Base-by-base conservation (phyloP, 2,888 invertebrate species). In the Aspidiotus destructor region DNA sequence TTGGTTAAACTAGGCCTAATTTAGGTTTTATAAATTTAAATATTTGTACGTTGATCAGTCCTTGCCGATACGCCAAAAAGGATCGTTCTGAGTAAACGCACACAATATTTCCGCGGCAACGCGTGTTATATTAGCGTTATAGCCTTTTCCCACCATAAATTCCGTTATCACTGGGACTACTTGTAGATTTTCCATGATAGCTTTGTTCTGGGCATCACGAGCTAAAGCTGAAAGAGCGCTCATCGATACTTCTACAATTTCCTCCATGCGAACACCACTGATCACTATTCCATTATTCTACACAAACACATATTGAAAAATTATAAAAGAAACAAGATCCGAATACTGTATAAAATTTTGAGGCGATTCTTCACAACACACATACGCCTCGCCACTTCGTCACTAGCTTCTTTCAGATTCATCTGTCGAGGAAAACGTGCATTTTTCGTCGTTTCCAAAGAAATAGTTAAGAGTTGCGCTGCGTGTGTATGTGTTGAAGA, bases 261-360 rank as follows among this genome's bases (percentile, higher is more conserved):
- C 98, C 76, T 98, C 96, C 96, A 98, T 97, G 57, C 96, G 86
- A 8, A 99, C 97, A 15, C 98, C 98, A 78, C 97, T 94, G 0
- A 92, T 90, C 78, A 63, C 55, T 53, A 70, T 53, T 17, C 40
- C 40, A 11, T 10, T 17, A 58, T 15, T 58, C 28, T 58, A 8
- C 9, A 16, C 7, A 6, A 16, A 58, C 17, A 58, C 16, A 16
- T 16, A 58, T 2, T 8, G 5, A 13, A 16, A 6, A n/a, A 52
- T 52, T 15, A 41, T 5, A 40, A 11, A 41, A 11, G 11, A 16
- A 9, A 8, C 28, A 41, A 60, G 28, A 60, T 28, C 28, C 28
- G 5, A 28, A 28, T 5, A n/a, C n/a, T n/a, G n/a, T n/a, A 28
- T 28, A 28, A 28, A 28, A 28, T 28, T 28, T 28, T 28, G 28